Evolutionary conservation across 2,888 invertebrate species (phyloP), one percentile per base, ranked within the genome.

Genomic region (Apotomis turbidana): DNA sequence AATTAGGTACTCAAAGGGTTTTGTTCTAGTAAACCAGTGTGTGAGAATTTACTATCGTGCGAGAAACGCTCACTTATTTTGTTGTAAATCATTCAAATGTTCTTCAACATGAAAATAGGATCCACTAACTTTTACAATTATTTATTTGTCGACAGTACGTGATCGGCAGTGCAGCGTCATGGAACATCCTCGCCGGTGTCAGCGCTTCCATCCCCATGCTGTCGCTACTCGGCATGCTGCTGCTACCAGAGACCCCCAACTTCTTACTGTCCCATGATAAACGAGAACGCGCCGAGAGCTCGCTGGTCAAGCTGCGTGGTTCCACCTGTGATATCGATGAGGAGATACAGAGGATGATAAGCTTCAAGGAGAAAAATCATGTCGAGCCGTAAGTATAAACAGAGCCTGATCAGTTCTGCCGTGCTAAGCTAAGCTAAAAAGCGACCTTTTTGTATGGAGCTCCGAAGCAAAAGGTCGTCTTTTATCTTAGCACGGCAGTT

Each of bases 241-340:
- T 95, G 10, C 93, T 96, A 68, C 96, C 97, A 0, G 97, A 97
- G 81, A 95, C 96, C 0, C 97, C 97, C 1, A 95, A 96, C 79
- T 97, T 95, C 85, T 94, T 96, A 12, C 91, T 96, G 13, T 94
- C 94, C 3, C 94, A 94, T 58, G 94, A 95, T 74, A 93, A 93
- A 75, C 93, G 93, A 52, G 94, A 94, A 44, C 92, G 95, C 57
- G 96, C 96, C 0, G 89, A 94, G 74, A 90, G 88, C 62, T 95
- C 95, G 0, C 85, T 96, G 54, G 87, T 87, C 4, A 94, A 94
- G 78, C 90, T 96, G 6, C 89, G 96, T 69, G 95, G 95, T 0
- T 95, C 94, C 10, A 94, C 94, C 0, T 95, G 94, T 79, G 93
- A 96, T 78, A 81, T 96, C 3, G 92, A 95, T 60, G 94, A 91